Evolutionary conservation across 92 coral and sea anemone genomes (phyloP).

Genomic region (Ricordea florida): DNA sequence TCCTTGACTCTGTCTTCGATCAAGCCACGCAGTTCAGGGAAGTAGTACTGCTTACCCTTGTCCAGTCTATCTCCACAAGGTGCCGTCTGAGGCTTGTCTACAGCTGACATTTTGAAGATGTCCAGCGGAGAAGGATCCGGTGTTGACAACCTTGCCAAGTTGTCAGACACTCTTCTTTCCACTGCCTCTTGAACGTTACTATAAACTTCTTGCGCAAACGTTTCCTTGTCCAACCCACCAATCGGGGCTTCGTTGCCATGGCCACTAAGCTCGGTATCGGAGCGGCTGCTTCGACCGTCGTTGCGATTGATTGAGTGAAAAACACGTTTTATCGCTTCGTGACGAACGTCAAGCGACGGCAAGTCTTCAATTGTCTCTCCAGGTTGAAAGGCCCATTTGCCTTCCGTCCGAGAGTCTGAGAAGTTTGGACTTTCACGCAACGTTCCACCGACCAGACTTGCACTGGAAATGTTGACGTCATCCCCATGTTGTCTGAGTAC

Average conservation of each 20-base stretch:
- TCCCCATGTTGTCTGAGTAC: neutral
- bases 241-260: neutral
- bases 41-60: neutral
- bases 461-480: slow-evolving; percentile 4
- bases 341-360: slow-evolving; percentile 16
- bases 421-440: neutral
- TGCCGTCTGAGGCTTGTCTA: slow-evolving; percentile 4
- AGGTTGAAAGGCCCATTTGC: slow-evolving; percentile 14
- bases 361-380: slow-evolving; percentile 4
- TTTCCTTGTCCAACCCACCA: slow-evolving; percentile 5
- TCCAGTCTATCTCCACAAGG: neutral
- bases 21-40: slow-evolving; percentile 45
- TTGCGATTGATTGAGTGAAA: slow-evolving; percentile 5
- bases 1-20: slow-evolving; percentile 61
- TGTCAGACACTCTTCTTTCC: slow-evolving; percentile 25
- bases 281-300: slow-evolving; percentile 22
- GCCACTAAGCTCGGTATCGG: no score
- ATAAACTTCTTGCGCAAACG: slow-evolving; percentile 7
- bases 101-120: neutral
- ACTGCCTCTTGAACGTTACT: slow-evolving; percentile 17
- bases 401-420: slow-evolving; percentile 26
- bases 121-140: slow-evolving; percentile 7
- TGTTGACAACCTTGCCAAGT: slow-evolving; percentile 6
- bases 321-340: slow-evolving; percentile 35
- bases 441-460: neutral